These are phyloP conservation scores for Hirtodrosophila trivittata DNA, from an alignment of 2,888 invertebrate genomes.

Conservation along the genomic window DNA sequence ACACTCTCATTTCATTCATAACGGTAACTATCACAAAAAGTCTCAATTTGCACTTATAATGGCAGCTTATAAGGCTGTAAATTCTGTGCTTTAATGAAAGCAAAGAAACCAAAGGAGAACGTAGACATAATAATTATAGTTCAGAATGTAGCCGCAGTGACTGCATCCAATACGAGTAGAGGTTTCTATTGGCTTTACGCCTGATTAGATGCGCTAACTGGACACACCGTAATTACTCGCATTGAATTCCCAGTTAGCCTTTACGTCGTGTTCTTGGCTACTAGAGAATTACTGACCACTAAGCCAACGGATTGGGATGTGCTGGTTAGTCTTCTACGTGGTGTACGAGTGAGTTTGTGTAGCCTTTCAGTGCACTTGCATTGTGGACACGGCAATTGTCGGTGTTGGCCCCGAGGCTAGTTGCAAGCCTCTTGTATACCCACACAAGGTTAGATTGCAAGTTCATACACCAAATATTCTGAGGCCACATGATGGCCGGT, in stretches of 20 bases:
- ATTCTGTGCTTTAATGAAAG: too few relatives aligned
- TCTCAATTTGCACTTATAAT: too few relatives aligned
- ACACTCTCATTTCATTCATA: too few relatives aligned
- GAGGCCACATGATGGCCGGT: constrained; percentile 37
- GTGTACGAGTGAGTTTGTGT: constrained; percentile 42
- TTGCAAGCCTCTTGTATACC: constrained; percentile 53
- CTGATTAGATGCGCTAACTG: constrained; percentile 12
- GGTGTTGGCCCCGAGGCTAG: constrained; percentile 44
- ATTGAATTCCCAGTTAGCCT: neutral
- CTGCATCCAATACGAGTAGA: constrained; percentile 1
- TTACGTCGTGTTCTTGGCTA: constrained; percentile 2
- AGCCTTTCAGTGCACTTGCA: constrained; percentile 36
- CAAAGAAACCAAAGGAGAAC: too few relatives aligned
- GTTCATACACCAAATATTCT: constrained; percentile 69
- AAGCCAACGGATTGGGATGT: constrained; percentile 10
- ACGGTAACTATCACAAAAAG: too few relatives aligned
- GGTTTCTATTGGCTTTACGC: too few relatives aligned
- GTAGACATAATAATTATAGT: too few relatives aligned
- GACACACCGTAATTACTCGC: constrained; percentile 38
- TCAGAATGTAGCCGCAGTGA: too few relatives aligned
- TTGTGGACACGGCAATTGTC: constrained; percentile 27
- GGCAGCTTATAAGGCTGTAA: too few relatives aligned
- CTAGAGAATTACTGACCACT: constrained; percentile 4
- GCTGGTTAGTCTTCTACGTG: constrained; percentile 18
- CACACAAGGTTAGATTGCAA: constrained; percentile 61